Base-by-base conservation (phyloP, 2,888 invertebrate species). In the Phyto melanocephala region DNA sequence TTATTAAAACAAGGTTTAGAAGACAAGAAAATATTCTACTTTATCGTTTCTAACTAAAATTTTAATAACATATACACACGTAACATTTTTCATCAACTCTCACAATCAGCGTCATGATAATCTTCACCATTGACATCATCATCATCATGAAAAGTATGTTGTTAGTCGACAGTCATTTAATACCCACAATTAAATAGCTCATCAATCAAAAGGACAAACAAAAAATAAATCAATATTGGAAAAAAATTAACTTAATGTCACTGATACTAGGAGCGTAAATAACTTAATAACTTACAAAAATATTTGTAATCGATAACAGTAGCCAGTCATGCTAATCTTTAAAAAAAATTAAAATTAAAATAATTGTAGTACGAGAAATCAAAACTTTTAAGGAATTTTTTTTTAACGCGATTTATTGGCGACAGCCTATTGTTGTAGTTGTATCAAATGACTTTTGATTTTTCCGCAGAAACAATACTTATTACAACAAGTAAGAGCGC, bases 151-250 rank as follows among this genome's bases (percentile, higher is more conserved):
- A 56, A 54, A 47, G 54, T 70, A 70, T 77, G 52, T 35, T 62
- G 52, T 70, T 47, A 54, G 70, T 54, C 63, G 37, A 86, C 86
- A 90, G 90, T 90, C 90, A 90, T 90, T 90, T 90, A 90, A 91
- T 90, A 90, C 89, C 90, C 90, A 88, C 90, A 91, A 90, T 91
- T 91, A 90, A 90, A 90, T 88, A 88, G 89, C 87, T 91, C 90
- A 90, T 90, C 90, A 90, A 91, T 90, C 91, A 90, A 89, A 89
- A 85, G 86, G 88, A 87, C 86, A 86, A 87, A 85, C 85, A 82
- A 87, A 86, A 85, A 86, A 80, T 87, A 87, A 86, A 87, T 28
- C 37, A 28, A 6, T 28, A n/a, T n/a, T 33, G 33, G 42, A 37
- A 47, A 20, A 54, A 2, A 63, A 54, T 45, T 24, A 68, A 58